Base-by-base conservation (phyloP, 2,888 invertebrate genomes). In the Magallana nippona region DNA sequence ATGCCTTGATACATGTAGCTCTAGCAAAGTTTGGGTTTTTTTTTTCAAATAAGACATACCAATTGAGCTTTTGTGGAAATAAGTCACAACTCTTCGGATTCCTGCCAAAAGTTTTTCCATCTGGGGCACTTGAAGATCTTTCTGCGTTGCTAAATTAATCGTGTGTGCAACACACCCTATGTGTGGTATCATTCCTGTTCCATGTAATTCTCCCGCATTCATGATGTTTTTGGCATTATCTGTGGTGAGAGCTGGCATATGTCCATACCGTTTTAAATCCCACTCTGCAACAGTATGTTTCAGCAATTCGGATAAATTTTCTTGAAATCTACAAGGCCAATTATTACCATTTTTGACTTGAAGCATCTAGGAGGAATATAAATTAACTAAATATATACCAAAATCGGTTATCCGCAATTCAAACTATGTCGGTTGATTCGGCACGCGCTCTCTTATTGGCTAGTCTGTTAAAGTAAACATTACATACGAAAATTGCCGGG, bases 171-270 rank as follows among this genome's bases (percentile, higher is more conserved):
- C 77, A 57, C 85, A 85, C n/a, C 77, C 32, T 3, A 85, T 82
- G 32, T 86, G 83, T 11, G 85, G 83, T 22, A 32, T 71, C 58
- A 86, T n/a, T 13, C 63, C 83, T 55, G 83, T 82, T n/a, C n/a
- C n/a, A n/a, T n/a, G n/a, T n/a, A 82, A 78, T 11, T 55, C 83
- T 19, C n/a, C n/a, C n/a, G 82, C 86, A 19, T 58, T 56, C 15
- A 55, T 83, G 27, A 84, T 85, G 79, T 86, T 85, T 15, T 78
- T 80, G 10, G 85, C 86, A 85, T 83, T 85, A 80, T 86, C 85
- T 22, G 85, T 82, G 44, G 80, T 81, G 10, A 85, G 15, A 55
- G 83, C 78, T 71, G 78, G 83, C 22, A 57, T 82, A 55, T 77
- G 32, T 55, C 81, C 62, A 11, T 32, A 55, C 55, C 82, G 79